These are phyloP conservation scores for Oxyura jamaicensis DNA, from an alignment of 2,113 vertebrate genomes.

Conservation along the genomic window DNA sequence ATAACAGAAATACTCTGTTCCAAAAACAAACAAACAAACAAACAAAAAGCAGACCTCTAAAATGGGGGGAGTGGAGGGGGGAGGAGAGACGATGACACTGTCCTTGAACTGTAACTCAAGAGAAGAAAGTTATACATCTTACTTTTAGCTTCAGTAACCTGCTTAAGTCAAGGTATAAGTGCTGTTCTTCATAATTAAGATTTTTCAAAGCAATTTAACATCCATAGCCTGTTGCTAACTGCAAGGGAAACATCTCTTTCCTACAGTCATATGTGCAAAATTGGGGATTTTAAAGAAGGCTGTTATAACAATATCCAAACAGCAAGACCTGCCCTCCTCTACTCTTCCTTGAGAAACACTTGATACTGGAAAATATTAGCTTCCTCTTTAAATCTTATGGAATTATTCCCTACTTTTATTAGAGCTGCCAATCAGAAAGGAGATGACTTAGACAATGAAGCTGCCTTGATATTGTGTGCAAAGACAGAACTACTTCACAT, in stretches of 20 bases:
- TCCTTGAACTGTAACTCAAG: neutral
- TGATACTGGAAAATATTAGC: neutral
- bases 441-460: neutral
- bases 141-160: neutral
- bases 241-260: neutral
- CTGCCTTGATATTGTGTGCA: neutral
- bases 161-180: accelerated
- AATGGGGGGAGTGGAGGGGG: neutral
- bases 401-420: neutral
- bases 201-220: neutral
- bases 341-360: neutral
- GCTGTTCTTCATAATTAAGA: neutral
- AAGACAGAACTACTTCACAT: neutral
- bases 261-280: neutral
- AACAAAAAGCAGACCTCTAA: neutral
- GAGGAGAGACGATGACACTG: neutral
- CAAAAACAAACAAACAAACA: neutral
- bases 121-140: neutral
- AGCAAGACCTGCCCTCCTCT: neutral
- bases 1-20: neutral
- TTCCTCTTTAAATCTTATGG: neutral
- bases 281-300: neutral
- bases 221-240: neutral
- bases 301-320: neutral
- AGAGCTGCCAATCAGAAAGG: neutral